Evolutionary conservation across 2,113 vertebrate species (phyloP).

Genomic region (Microtus ochrogaster): DNA sequence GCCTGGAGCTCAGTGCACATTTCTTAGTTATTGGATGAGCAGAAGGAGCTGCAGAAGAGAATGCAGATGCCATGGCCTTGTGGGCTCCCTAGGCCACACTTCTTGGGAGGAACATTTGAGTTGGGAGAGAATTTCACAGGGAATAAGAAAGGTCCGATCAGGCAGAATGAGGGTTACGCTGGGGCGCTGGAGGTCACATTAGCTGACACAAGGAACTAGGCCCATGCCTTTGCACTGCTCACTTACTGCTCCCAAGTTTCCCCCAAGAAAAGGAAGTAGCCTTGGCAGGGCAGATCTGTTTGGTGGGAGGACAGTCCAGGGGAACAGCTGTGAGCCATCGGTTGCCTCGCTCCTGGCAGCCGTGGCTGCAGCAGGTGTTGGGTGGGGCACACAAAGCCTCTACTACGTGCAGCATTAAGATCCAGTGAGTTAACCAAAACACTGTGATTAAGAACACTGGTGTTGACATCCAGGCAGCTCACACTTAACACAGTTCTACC

Average conservation of each 20-base stretch:
- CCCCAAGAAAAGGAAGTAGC: not conserved
- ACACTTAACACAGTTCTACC: not conserved
- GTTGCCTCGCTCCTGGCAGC: slow-evolving; percentile 28
- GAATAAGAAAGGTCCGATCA: not conserved
- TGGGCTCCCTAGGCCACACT: not conserved
- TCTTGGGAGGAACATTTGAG: not conserved
- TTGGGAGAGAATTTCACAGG: not conserved
- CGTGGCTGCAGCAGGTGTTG: not conserved
- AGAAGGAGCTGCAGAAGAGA: not conserved
- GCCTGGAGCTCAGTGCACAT: not conserved
- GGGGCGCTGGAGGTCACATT: not conserved
- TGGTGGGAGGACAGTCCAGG: slow-evolving; percentile 15
- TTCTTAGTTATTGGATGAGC: not conserved
- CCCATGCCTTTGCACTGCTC: not conserved
- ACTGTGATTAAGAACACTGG: not conserved
- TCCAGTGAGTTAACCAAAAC: slow-evolving; percentile 2
- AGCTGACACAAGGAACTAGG: not conserved
- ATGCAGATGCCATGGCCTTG: not conserved
- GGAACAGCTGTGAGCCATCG: slow-evolving; percentile 57
- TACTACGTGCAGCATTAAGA: not conserved
- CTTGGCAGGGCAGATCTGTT: slow-evolving; percentile 17
- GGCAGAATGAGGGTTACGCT: not conserved
- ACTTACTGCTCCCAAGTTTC: not conserved
- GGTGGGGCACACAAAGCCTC: not conserved
- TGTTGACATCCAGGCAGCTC: not conserved